Evolutionary conservation across 1,140 invertebrate species (phyloP), one percentile per base, ranked within the genome.

Genomic region (Pseudomyrmex gracilis): DNA sequence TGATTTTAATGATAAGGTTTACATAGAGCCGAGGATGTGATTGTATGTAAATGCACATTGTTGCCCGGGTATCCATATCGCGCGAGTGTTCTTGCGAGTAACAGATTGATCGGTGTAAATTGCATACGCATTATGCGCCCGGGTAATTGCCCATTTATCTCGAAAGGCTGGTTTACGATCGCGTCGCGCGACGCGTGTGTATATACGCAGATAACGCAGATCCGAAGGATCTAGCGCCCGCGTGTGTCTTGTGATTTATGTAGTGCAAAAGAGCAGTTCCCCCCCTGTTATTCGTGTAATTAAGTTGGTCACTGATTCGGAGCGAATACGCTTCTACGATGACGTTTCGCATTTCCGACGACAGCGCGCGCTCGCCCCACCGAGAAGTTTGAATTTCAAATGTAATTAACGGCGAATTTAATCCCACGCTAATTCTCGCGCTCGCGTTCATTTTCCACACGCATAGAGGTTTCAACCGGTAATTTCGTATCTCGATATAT

Each of bases 91-190:
- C 53, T 80, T 71, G 66, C 64, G 20, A 70, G 55, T 70, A 80
- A 12, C 76, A 80, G 76, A 80, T 80, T 80, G 76, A 80, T 70
- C 76, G 53, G 53, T 80, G 55, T 80, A 80, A 80, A 80, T 80
- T 71, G 67, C 66, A 71, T 80, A 71, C 76, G 53, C 76, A 80
- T 80, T 80, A 80, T 80, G 76, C 66, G 34, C 66, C 34, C 45
- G 68, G 66, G 55, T 80, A 80, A 80, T 80, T 80, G 76, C 66
- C 53, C 76, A 80, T 80, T 80, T 80, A 70, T 71, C 66, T 80
- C 63, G 76, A 78, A 78, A 68, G 64, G 53, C 53, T 47, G 76
- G 64, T 70, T 70, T 57, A 58, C 66, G 58, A 71, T 80, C 66
- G 24, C 43, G 22, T 49, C 53, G 64, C 76, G 53, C 76, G 53